These are phyloP conservation scores for Drosophila sproati DNA, from an alignment of 1,140 invertebrate species.

Conservation along the genomic window DNA sequence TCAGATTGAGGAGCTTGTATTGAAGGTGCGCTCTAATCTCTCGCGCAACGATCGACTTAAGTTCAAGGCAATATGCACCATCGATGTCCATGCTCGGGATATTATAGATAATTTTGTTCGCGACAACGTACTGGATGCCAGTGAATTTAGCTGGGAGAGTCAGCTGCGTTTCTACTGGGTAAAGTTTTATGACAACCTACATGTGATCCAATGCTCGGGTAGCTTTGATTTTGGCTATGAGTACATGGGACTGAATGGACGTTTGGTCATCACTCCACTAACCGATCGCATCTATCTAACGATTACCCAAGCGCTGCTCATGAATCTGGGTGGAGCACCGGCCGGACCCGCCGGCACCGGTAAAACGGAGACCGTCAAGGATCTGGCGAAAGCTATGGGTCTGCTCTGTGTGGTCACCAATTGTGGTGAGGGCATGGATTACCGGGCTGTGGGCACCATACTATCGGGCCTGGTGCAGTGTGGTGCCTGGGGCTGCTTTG, in stretches of 20 bases:
- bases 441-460: slow-evolving; percentile 93
- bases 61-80: slow-evolving; percentile 94
- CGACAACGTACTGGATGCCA: slow-evolving; percentile 92
- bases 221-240: slow-evolving; percentile 96
- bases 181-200: slow-evolving; percentile 91
- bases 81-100: slow-evolving; percentile 95
- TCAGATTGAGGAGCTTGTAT: slow-evolving; percentile 93
- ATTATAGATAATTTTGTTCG: slow-evolving; percentile 94
- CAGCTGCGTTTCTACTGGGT: slow-evolving; percentile 96
- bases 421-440: slow-evolving; percentile 97
- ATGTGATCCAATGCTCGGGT: slow-evolving; percentile 93
- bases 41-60: slow-evolving; percentile 93
- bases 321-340: slow-evolving; percentile 95
- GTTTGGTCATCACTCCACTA: slow-evolving; percentile 95
- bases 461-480: slow-evolving; percentile 90
- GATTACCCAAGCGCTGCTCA: slow-evolving; percentile 94
- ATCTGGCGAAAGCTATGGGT: slow-evolving; percentile 94
- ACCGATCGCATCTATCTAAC: slow-evolving; percentile 96
- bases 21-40: slow-evolving; percentile 87
- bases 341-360: slow-evolving; percentile 91
- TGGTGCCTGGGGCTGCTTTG: slow-evolving; percentile 95
- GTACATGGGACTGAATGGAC: slow-evolving; percentile 96
- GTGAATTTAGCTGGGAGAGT: slow-evolving; percentile 96
- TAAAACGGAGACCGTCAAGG: slow-evolving; percentile 96
- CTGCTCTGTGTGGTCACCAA: slow-evolving; percentile 95